Conservation (phyloP, 1,140 invertebrate species). For the Belonocnema kinseyi region DNA sequence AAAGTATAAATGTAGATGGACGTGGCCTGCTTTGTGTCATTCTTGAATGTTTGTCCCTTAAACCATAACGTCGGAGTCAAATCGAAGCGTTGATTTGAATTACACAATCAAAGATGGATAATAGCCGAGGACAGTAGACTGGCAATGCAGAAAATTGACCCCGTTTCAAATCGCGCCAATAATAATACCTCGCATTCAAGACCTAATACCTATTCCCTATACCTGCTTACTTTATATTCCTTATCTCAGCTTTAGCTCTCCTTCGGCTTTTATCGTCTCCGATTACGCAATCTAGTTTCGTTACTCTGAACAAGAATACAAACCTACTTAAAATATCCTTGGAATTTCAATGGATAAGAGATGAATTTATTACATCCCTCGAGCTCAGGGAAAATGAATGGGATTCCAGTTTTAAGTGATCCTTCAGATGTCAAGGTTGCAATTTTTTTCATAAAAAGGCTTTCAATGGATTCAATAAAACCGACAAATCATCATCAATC, state of each 20-base stretch:
- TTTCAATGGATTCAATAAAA: too few species aligned
- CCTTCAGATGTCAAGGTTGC: too few species aligned
- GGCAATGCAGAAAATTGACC: constrained; percentile 6
- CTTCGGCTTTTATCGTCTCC: neutral
- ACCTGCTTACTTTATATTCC: constrained; percentile 1
- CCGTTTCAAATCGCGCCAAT: constrained; percentile 12
- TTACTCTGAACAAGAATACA: neutral
- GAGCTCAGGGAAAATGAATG: too few species aligned
- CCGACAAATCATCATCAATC: too few species aligned
- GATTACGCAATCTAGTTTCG: too few species aligned
- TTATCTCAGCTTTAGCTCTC: neutral
- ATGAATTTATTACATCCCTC: too few species aligned
- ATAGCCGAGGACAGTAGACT: neutral
- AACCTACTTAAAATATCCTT: too few species aligned
- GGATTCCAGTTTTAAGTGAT: too few species aligned
- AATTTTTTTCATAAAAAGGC: too few species aligned
- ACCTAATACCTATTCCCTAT: neutral
- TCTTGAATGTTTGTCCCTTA: constrained; percentile 4
- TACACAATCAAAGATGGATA: constrained; percentile 6
- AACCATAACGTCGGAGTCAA: neutral
- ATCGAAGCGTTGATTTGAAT: constrained; percentile 3
- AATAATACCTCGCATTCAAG: constrained; percentile 2
- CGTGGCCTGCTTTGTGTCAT: neutral
- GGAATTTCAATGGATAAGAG: too few species aligned
- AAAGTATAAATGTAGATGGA: neutral